Conservation (phyloP, 2,797 vertebrate genomes). For the Danio kyathit region DNA sequence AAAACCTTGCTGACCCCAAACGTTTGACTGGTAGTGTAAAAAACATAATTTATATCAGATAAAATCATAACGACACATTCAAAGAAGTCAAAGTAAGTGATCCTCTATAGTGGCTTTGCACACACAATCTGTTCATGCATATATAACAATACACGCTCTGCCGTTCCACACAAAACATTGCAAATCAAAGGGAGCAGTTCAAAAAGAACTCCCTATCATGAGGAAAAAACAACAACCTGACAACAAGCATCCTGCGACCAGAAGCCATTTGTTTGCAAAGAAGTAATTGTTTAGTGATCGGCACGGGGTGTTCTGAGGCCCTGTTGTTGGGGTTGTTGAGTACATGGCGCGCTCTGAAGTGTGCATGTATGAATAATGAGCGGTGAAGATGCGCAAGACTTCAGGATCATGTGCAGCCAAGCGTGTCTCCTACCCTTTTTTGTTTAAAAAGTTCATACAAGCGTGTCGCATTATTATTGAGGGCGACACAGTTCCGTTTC, state of each 20-base stretch:
- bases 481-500: not conserved
- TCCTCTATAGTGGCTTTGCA: not conserved
- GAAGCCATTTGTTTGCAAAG: slow-evolving; percentile 68
- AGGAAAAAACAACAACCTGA: slow-evolving; percentile 23
- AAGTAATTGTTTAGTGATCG: slow-evolving; percentile 24
- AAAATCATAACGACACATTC: not conserved
- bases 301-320: slow-evolving; percentile 5
- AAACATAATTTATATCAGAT: not conserved
- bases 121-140: slow-evolving; percentile 4
- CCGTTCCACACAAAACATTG: slow-evolving; percentile 67
- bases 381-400: slow-evolving; percentile 19
- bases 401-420: slow-evolving; percentile 32
- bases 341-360: slow-evolving; percentile 17
- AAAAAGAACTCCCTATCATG: slow-evolving; percentile 64
- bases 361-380: slow-evolving; percentile 32
- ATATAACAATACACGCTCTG: slow-evolving; percentile 59
- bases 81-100: not conserved
- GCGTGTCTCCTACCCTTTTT: slow-evolving; percentile 70
- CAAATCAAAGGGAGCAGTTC: slow-evolving; percentile 66
- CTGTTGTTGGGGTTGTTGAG: slow-evolving; percentile 6
- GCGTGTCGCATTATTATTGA: not conserved
- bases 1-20: not conserved
- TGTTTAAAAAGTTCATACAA: slow-evolving; percentile 38
- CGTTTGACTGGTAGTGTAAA: not conserved
- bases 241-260: slow-evolving; percentile 32